Evolutionary conservation across 2,797 vertebrate species (phyloP), one percentile per base, ranked within the genome.

Genomic region (Mus spretus): DNA sequence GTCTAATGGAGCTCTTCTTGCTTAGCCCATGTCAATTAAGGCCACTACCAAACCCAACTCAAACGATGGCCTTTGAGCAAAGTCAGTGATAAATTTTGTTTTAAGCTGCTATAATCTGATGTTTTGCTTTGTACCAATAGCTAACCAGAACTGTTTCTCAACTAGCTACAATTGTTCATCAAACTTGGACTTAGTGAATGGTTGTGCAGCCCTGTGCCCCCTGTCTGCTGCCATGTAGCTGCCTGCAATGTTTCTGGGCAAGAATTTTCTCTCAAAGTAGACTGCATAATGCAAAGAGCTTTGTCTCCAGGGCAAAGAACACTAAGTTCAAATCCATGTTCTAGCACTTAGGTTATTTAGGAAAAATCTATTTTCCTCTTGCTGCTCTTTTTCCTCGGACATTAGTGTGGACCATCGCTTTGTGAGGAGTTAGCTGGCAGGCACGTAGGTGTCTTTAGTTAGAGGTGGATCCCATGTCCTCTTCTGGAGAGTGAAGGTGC

Each of bases 281-380:
- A 50, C n/a, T 17, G 19, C 2, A 2, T 15, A 22, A 83, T n/a
- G 65, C 82, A 44, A 92, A 89, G 20, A 67, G 13, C 53, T 47
- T 37, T 10, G 11, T 19, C 84, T 75, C 57, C 20, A 4, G 61
- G 50, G 26, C n/a, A 59, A 67, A 67, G 26, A 65, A 37, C 24
- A 19, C 9, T 2, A 91, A 88, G 89, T 96, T 94, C 77, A 81
- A 94, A 86, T 86, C 14, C 40, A 83, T 88, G 9, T 89, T 86
- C 61, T 82, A 87, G 24, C 14, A 10, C 72, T 72, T 92, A 19
- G 3, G 37, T 11, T 26, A 47, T 67, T 81, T 47, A 44, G 37
- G 57, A 31, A n/a, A n/a, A 40, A 34, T 78, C 57, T 2, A 24
- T 44, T 87, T 74, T 77, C 26, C 24, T 24, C 31, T n/a, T 79